Base-by-base conservation (phyloP, 2,888 invertebrate species). In the Tigriopus californicus region DNA sequence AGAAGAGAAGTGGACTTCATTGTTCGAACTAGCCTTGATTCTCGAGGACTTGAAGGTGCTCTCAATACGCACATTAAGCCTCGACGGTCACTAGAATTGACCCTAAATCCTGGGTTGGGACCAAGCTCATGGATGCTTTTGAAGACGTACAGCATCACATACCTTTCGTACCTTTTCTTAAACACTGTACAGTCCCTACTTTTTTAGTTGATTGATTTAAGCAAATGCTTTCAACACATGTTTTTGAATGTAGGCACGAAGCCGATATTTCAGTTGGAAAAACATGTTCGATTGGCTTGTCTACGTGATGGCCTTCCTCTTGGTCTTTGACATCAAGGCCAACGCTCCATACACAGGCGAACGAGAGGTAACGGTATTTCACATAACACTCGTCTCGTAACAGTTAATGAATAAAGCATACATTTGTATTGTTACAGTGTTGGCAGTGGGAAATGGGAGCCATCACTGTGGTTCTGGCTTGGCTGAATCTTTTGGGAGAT, bases 201-300 rank as follows among this genome's bases (percentile, higher is more conserved):
- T n/a, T n/a, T n/a, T n/a, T n/a, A n/a, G n/a, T n/a, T n/a, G 8
- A 33, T 33, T 8, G 33, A 33, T 33, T 2, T 11, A 18, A 4
- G 2, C 12, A 18, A 22, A 18, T 13, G 13, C 13, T 11, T 1
- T 20, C 8, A 5, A 8, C 8, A 33, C 33, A 33, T 33, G 33
- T 33, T 33, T 33, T 33, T 33, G 33, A 33, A 33, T 15, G 2
- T 22, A 49, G 49, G 15, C 56, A 42, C 46, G 13, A 69, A 72
- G 58, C 64, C 68, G 60, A 66, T 75, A 75, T 65, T 61, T 75
- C 13, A 70, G 69, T 40, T 67, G 69, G 66, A 74, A 73, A 63
- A 75, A 75, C 64, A 61, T 72, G 51, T 67, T 74, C 52, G 75
- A 75, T 64, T 73, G 73, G 72, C 64, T 68, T n/a, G 72, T 72